phyloP scores from a whole-genome alignment of 2,888 invertebrate species.

The Pinctada fucata region DNA sequence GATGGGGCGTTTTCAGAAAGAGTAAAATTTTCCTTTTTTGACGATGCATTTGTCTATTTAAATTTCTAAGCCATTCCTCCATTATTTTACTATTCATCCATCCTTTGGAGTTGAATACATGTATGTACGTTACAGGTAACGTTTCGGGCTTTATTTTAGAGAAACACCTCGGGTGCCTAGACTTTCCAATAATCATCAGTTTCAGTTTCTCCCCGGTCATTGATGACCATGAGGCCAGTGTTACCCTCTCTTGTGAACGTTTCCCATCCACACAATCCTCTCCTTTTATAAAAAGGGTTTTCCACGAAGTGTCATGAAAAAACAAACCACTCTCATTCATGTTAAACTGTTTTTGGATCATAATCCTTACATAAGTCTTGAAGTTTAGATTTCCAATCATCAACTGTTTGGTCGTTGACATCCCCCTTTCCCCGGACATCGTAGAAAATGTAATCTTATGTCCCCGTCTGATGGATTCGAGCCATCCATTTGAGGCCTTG shows the following conservation, averaged over 20 bases:
- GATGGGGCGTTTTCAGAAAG: conserved; percentile 23
- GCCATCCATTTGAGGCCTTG: conserved; percentile 45
- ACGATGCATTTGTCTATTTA: conserved; percentile 6
- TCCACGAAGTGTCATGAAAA: conserved; percentile 9
- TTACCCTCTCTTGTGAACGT: neutral
- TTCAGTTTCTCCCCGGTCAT: conserved; percentile 21
- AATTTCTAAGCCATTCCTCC: conserved; percentile 15
- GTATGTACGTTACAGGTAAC: conserved; percentile 36
- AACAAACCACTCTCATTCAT: conserved; percentile 20
- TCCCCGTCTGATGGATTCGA: conserved; percentile 27
- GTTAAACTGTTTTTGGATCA: conserved; percentile 11
- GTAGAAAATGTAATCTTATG: conserved; percentile 35
- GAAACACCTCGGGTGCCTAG: conserved; percentile 39
- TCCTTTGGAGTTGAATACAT: conserved; percentile 37
- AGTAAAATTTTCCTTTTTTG: conserved; percentile 19
- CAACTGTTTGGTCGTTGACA: conserved; percentile 21
- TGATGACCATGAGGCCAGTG: conserved; percentile 17
- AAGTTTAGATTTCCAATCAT: conserved; percentile 39
- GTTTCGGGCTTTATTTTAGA: conserved; percentile 15
- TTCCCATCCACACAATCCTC: conserved; percentile 12
- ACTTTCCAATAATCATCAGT: conserved; percentile 41
- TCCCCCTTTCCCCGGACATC: conserved; percentile 42
- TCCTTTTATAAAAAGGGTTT: conserved; percentile 12
- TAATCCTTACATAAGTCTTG: conserved; percentile 37
- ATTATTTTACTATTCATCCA: conserved; percentile 40